Evolutionary conservation across 2,888 invertebrate species (phyloP), one percentile per base, ranked within the genome.

Genomic region (Choreutis nemorana): DNA sequence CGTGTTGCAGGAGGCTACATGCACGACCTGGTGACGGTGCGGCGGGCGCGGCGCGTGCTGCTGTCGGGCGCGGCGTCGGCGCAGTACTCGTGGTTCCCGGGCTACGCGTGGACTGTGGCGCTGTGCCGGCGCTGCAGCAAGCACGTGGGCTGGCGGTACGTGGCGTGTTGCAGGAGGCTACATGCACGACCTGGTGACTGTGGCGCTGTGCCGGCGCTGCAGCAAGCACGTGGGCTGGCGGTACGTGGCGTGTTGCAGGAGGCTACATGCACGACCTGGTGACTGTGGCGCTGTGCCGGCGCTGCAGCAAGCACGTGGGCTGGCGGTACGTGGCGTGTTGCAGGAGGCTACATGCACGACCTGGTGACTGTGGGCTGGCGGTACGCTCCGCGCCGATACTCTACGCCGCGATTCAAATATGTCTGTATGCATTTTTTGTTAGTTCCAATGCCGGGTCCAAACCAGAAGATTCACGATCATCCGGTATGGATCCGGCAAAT

Each of bases 21-120:
- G 64, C 79, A 79, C 60, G 77, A 77, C 57, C 48, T 77, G 28
- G 50, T 79, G 47, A 79, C 79, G 32, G 71, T 77, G 47, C 44
- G 56, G 31, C 34, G 32, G 12, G 47, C 55, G 2, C 7, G 2
- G 18, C 50, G 58, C 55, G 48, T 56, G 40, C 26, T 26, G 37
- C 40, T 44, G 41, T 44, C 44, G 37, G 73, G 71, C 25, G 37
- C 42, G 14, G 43, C 72, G 2, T 56, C 60, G 14, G 46, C 49
- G 1, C 65, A 77, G 50, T 79, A 55, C 66, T 66, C 68, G 20
- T 80, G 79, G 79, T 80, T 78, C 65, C 79, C 79, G 7, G 78
- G 79, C 16, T 80, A 79, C 67, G 27, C 52, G 12, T 79, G 79
- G 79, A 64, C 59, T 46, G 44, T 71, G 36, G 57, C 58, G 31